phyloP scores from a whole-genome alignment of 2,797 vertebrate species.

The Scarus forsteni region DNA sequence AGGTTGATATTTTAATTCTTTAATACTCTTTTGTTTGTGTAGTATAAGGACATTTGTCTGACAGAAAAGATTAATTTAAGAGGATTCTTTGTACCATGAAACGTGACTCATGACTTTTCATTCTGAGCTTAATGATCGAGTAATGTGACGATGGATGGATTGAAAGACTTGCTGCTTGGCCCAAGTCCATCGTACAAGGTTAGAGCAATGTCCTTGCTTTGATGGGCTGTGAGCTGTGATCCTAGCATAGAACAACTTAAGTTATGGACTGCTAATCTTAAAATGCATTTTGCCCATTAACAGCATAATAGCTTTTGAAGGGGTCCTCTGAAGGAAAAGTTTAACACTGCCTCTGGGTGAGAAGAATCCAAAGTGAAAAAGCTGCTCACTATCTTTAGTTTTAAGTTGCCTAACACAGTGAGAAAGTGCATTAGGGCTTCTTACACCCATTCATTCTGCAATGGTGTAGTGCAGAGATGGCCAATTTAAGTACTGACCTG shows the following conservation, averaged over 20 bases:
- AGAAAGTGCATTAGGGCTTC: neutral
- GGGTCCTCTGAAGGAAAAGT: constrained; percentile 19
- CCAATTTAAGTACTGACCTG: too few relatives aligned
- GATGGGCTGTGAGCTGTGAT: constrained; percentile 33
- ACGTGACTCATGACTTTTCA: constrained; percentile 40
- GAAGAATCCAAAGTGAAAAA: neutral
- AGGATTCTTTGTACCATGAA: constrained; percentile 21
- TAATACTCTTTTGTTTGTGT: constrained; percentile 23
- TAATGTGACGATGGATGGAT: constrained; percentile 35
- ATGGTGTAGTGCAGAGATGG: too few relatives aligned
- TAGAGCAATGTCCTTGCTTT: constrained; percentile 36
- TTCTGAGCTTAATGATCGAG: constrained; percentile 27
- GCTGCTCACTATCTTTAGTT: neutral
- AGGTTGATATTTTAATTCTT: neutral
- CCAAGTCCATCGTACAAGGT: constrained; percentile 20
- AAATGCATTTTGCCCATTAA: constrained; percentile 39
- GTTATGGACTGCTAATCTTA: constrained; percentile 31
- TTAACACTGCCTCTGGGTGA: neutral
- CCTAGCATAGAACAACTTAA: constrained; percentile 13
- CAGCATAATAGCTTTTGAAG: constrained; percentile 15
- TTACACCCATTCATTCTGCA: neutral
- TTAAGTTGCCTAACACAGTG: neutral
- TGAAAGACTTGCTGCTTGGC: constrained; percentile 34
- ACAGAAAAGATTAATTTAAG: constrained; percentile 23
- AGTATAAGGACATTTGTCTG: constrained; percentile 29